Percentiles rank a stretch among this genome's conserved stretches.
Evolutionary conservation across 2,113 vertebrate species (phyloP).

Genomic region (Fukomys damarensis): DNA sequence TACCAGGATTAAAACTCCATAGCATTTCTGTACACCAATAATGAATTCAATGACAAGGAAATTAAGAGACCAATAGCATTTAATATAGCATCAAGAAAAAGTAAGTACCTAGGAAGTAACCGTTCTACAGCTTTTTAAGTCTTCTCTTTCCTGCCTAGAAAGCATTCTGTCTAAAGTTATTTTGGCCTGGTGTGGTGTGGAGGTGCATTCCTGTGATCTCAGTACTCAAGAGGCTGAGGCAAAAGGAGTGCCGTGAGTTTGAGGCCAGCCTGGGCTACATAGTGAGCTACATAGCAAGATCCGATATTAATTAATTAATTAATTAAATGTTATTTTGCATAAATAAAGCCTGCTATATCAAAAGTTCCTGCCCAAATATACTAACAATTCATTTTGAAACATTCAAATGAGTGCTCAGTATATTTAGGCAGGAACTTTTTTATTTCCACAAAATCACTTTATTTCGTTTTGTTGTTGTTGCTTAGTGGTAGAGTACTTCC

Average conservation of each 20-base stretch:
- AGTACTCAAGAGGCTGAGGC: background rate
- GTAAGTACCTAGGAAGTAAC: background rate
- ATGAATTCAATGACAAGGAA: background rate
- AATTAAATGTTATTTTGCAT: background rate
- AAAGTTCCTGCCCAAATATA: background rate
- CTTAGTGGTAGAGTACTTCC: background rate
- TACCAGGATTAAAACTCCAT: background rate
- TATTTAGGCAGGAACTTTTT: slow-evolving; percentile 6
- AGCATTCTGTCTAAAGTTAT: background rate
- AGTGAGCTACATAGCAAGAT: background rate
- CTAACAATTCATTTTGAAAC: background rate
- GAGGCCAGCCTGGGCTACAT: background rate
- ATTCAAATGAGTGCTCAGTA: background rate
- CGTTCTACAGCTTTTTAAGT: background rate
- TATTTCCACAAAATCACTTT: slow-evolving; percentile 6
- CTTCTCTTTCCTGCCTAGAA: background rate
- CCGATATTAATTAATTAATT: too few species aligned
- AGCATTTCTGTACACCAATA: background rate
- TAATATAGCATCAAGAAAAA: background rate
- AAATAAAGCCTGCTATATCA: background rate
- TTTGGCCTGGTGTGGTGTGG: background rate
- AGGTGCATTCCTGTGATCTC: background rate
- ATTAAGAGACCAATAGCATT: background rate
- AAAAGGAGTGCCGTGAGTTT: background rate
- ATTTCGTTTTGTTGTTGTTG: background rate